Conservation (phyloP, 2,888 invertebrate species). For the Mamestra brassicae region DNA sequence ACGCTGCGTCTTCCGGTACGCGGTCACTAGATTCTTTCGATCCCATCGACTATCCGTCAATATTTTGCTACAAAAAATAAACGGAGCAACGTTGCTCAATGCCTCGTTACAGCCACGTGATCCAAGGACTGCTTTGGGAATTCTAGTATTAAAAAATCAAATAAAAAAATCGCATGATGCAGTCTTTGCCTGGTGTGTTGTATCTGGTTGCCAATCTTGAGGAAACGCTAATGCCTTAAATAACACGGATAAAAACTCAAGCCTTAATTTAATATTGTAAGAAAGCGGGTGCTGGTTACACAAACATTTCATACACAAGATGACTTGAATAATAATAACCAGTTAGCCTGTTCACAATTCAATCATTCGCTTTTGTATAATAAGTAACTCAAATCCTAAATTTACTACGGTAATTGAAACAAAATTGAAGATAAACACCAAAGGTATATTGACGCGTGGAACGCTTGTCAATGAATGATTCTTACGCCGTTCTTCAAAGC, state of each 20-base stretch:
- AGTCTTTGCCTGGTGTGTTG: neutral
- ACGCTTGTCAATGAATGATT: too few species aligned
- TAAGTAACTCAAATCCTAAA: too few species aligned
- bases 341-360: too few species aligned
- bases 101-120: neutral
- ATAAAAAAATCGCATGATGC: slow-evolving; percentile 2
- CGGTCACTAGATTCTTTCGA: too few species aligned
- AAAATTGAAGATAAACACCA: too few species aligned
- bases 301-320: slow-evolving; percentile 40
- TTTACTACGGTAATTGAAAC: too few species aligned
- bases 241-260: slow-evolving; percentile 21
- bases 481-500: too few species aligned
- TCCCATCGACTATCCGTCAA: too few species aligned
- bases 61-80: neutral
- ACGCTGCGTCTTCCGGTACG: too few species aligned
- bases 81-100: neutral
- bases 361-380: too few species aligned
- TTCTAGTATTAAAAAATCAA: neutral
- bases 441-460: too few species aligned
- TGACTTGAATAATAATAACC: slow-evolving; percentile 41
- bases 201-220: neutral
- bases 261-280: slow-evolving; percentile 24
- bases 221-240: slow-evolving; percentile 19
- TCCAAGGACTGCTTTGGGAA: neutral
- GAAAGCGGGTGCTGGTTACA: slow-evolving; percentile 39